phyloP scores from a whole-genome alignment of 2,888 invertebrate species.

The Sesia apiformis region DNA sequence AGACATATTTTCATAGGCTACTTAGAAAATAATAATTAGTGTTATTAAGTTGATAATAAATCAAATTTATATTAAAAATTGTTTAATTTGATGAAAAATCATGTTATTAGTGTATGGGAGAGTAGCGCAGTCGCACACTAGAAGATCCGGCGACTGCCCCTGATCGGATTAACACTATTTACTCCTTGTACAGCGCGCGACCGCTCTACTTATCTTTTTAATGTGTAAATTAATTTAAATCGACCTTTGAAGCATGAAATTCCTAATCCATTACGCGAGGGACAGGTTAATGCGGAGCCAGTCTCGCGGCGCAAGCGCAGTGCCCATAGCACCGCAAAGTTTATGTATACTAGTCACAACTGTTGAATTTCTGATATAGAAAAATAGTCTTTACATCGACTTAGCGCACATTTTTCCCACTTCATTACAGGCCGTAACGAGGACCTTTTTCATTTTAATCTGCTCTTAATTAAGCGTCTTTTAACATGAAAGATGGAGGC shows the following conservation, averaged over 20 bases:
- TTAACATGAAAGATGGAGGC: constrained; percentile 31
- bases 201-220: constrained; percentile 47
- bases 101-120: background rate
- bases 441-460: constrained; percentile 56
- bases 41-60: too few species aligned
- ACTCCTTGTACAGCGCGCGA: constrained; percentile 36
- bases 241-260: constrained; percentile 60
- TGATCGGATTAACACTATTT: constrained; percentile 55
- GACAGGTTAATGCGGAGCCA: constrained; percentile 55
- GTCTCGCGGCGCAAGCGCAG: constrained; percentile 34
- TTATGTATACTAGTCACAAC: constrained; percentile 34
- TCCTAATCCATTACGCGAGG: constrained; percentile 53
- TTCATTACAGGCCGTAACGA: constrained; percentile 43
- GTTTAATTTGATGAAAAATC: too few species aligned
- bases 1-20: too few species aligned
- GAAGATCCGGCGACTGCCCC: constrained; percentile 21
- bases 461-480: constrained; percentile 47
- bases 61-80: too few species aligned
- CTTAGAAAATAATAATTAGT: too few species aligned
- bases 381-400: constrained; percentile 24
- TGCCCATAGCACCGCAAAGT: constrained; percentile 25
- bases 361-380: constrained; percentile 44
- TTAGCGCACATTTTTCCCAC: constrained; percentile 31
- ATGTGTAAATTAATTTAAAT: constrained; percentile 67
- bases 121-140: background rate